phyloP scores from a whole-genome alignment of 1,140 invertebrate genomes.

The Aphis craccivora region DNA sequence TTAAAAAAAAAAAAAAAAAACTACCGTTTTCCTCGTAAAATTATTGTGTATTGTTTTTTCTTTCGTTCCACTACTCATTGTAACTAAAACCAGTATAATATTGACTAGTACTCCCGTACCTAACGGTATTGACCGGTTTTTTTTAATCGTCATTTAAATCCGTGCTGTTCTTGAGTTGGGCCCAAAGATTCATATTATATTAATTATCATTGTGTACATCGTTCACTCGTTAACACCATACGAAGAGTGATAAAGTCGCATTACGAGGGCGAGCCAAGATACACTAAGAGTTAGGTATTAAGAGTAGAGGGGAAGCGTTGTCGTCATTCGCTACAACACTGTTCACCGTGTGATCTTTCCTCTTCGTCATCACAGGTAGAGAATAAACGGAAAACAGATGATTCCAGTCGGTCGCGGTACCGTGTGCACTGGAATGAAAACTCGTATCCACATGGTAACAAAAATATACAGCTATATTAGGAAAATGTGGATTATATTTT shows the following conservation, averaged over 20 bases:
- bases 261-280: background rate
- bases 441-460: background rate
- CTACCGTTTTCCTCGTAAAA: background rate
- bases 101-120: background rate
- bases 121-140: slow-evolving; percentile 40
- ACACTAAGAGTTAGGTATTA: background rate
- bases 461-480: too few relatives aligned
- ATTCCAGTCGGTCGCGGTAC: background rate
- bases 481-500: background rate
- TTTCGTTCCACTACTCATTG: background rate
- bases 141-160: slow-evolving; percentile 17
- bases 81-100: background rate
- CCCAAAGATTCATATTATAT: background rate
- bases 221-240: background rate
- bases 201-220: background rate
- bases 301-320: background rate
- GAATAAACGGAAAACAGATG: background rate
- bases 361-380: background rate
- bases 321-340: background rate
- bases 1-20: background rate
- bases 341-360: background rate
- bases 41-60: background rate
- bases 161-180: background rate
- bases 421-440: background rate
- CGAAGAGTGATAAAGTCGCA: background rate